phyloP scores from a whole-genome alignment of 2,113 vertebrate genomes.

The Panthera tigris region DNA sequence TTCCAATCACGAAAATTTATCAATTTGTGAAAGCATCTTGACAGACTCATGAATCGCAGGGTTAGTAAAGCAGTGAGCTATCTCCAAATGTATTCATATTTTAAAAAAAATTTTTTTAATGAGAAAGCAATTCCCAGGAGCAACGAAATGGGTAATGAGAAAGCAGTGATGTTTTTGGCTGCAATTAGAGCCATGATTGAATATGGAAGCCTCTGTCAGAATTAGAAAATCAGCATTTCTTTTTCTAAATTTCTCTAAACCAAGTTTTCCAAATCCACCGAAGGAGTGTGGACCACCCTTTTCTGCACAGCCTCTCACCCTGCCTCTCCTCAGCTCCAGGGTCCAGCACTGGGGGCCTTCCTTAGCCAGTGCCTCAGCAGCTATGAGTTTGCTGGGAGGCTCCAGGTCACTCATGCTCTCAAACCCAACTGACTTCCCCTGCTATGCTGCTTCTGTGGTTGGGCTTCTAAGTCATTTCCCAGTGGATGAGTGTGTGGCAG shows the following conservation, averaged over 20 bases:
- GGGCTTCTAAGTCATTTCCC: not conserved
- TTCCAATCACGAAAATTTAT: not conserved
- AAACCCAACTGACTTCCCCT: not conserved
- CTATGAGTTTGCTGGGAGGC: not conserved
- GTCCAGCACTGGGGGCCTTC: not conserved
- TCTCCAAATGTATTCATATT: slow-evolving; percentile 55
- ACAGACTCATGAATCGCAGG: slow-evolving; percentile 24
- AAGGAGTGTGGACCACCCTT: not conserved
- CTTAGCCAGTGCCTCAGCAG: not conserved
- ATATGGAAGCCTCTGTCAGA: slow-evolving; percentile 53
- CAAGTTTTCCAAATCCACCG: not conserved
- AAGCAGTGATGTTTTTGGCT: slow-evolving; percentile 41
- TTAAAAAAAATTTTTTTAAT: slow-evolving; percentile 27
- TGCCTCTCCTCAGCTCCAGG: not conserved
- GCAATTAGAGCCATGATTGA: slow-evolving; percentile 47
- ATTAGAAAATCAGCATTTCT: slow-evolving; percentile 34
- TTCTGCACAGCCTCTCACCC: not conserved
- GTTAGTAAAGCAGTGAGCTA: not conserved
- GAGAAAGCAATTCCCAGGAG: slow-evolving; percentile 57
- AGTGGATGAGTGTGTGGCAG: not conserved
- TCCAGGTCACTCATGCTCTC: not conserved
- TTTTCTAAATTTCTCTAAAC: slow-evolving; percentile 22
- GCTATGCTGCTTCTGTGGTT: not conserved
- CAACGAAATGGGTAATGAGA: slow-evolving; percentile 66
- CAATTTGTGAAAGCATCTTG: slow-evolving; percentile 42